Evolutionary conservation across 2,113 vertebrate species (phyloP).

Genomic region (Capreolus pygargus): DNA sequence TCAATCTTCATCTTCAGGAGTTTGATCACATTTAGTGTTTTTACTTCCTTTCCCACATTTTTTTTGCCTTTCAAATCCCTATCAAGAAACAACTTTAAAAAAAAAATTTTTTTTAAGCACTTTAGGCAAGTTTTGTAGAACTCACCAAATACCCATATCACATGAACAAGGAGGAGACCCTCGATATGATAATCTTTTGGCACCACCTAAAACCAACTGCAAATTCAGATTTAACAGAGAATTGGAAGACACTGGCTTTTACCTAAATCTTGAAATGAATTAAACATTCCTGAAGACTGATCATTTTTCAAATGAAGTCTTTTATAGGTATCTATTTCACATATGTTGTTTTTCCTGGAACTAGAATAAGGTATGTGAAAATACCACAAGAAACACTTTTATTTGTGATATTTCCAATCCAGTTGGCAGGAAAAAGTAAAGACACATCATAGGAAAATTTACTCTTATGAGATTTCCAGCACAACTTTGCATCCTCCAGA

Average conservation of each 20-base stretch:
- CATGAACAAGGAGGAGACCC: neutral
- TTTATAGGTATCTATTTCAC: conserved; percentile 13
- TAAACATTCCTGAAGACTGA: conserved; percentile 16
- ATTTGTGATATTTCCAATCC: conserved; percentile 6
- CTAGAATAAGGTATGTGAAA: conserved; percentile 25
- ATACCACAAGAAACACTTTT: conserved; percentile 25
- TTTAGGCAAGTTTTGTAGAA: neutral
- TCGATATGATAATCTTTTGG: neutral
- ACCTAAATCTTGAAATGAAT: conserved; percentile 31
- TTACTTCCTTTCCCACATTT: conserved; percentile 39
- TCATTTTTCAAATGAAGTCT: conserved; percentile 6
- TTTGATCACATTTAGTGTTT: neutral
- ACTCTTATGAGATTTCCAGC: conserved; percentile 11
- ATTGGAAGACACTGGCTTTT: neutral
- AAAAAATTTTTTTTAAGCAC: neutral
- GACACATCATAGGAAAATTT: conserved; percentile 26
- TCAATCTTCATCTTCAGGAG: conserved; percentile 6
- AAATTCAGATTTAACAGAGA: neutral
- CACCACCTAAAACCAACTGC: neutral
- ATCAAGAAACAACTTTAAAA: neutral
- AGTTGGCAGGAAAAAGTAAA: conserved; percentile 14
- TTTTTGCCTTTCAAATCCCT: neutral
- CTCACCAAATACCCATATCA: neutral
- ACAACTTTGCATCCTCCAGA: neutral
- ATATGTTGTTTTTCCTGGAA: conserved; percentile 42